These are phyloP conservation scores for Spinibarbus caldwelli DNA, from an alignment of 2,797 vertebrate genomes.

Conservation along the genomic window DNA sequence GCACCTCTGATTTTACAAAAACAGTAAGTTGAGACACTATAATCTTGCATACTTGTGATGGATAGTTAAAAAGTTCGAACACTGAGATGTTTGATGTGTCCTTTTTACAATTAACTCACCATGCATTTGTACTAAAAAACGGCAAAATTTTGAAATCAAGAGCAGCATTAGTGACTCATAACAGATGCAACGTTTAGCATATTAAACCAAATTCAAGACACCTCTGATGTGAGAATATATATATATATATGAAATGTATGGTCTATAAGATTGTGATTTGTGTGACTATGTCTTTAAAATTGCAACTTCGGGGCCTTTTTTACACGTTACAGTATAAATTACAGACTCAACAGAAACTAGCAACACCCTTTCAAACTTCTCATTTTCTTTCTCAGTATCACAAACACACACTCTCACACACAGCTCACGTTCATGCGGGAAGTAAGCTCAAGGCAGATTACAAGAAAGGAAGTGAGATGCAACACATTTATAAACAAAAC, in stretches of 20 bases:
- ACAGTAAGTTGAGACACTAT: too few species aligned
- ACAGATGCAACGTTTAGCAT: background rate
- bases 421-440: conserved; percentile 34
- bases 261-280: background rate
- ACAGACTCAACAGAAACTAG: background rate
- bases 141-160: background rate
- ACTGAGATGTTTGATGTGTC: too few species aligned
- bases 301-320: background rate
- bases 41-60: background rate
- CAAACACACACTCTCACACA: conserved; percentile 44
- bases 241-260: background rate
- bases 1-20: too few species aligned
- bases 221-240: background rate
- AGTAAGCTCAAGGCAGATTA: conserved; percentile 27
- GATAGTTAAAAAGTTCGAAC: background rate
- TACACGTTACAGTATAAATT: background rate
- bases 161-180: background rate
- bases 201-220: background rate
- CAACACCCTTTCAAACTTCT: conserved; percentile 39
- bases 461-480: conserved; percentile 51
- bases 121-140: background rate
- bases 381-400: background rate
- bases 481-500: conserved; percentile 1
- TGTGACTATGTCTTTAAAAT: background rate
- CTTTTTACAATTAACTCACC: too few species aligned